Evolutionary conservation across 2,888 invertebrate species (phyloP).

Genomic region (Andrena flavipes): DNA sequence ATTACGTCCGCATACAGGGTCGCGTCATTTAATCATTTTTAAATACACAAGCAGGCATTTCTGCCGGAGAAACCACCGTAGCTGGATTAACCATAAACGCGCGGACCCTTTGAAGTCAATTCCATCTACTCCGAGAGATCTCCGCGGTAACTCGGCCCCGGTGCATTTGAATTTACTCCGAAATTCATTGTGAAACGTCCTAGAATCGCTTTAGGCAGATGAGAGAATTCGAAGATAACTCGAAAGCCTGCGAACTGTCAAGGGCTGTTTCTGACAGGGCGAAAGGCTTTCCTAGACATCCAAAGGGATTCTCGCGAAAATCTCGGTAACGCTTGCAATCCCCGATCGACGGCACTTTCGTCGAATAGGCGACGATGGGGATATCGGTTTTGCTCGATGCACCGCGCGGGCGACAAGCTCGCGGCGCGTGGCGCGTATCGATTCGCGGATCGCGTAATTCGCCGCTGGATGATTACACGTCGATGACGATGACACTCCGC

Average conservation of each 20-base stretch:
- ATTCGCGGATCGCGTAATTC: conserved; percentile 64
- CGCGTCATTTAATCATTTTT: not conserved
- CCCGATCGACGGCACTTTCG: not conserved
- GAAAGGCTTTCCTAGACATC: not conserved
- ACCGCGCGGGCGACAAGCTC: conserved; percentile 35
- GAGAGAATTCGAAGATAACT: not conserved
- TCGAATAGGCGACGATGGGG: not conserved
- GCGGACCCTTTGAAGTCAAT: not conserved
- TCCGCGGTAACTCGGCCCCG: not conserved
- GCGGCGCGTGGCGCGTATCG: conserved; percentile 34
- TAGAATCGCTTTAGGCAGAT: not conserved
- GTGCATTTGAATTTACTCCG: not conserved
- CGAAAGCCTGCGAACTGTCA: not conserved
- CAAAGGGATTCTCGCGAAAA: not conserved
- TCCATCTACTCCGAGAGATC: not conserved
- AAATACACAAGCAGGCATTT: not conserved
- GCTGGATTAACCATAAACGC: conserved; percentile 2
- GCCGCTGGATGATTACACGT: conserved; percentile 42
- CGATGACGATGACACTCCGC: conserved; percentile 41
- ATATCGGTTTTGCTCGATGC: conserved; percentile 45
- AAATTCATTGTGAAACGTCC: not conserved
- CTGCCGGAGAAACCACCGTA: not conserved
- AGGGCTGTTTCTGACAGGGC: not conserved
- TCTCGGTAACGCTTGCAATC: not conserved
- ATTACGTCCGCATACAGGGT: not conserved